These are phyloP conservation scores for Colossoma macropomum DNA, from an alignment of 2,113 vertebrate species.

Conservation along the genomic window DNA sequence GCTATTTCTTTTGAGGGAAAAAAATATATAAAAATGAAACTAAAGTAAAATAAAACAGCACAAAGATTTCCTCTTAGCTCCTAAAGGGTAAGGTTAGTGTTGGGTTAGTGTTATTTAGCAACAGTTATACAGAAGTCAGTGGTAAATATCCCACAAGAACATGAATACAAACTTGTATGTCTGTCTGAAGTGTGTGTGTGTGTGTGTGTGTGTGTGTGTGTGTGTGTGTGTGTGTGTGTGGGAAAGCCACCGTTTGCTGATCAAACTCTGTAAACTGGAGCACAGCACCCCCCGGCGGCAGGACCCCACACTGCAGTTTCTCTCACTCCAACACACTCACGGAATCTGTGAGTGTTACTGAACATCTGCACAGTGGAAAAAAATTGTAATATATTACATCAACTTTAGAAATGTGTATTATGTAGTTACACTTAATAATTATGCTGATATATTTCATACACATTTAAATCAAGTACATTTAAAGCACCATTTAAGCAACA, in stretches of 20 bases:
- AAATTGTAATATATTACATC: too few species aligned
- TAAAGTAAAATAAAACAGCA: too few species aligned
- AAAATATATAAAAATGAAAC: too few species aligned
- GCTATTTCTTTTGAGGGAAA: not conserved
- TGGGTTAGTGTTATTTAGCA: not conserved
- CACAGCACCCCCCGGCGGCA: constrained; percentile 90
- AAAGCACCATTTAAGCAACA: too few species aligned
- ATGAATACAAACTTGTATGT: not conserved
- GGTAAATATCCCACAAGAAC: not conserved
- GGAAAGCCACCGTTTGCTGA: not conserved
- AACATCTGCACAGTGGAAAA: not conserved
- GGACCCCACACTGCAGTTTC: not conserved
- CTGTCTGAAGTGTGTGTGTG: constrained; percentile 30
- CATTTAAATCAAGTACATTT: too few species aligned
- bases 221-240: constrained; percentile 3
- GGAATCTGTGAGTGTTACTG: not conserved
- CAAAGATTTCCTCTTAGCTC: too few species aligned
- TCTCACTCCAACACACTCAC: constrained; percentile 2
- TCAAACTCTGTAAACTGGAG: constrained; percentile 77
- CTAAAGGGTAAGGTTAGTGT: not conserved
- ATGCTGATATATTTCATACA: too few species aligned
- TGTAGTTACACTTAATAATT: too few species aligned
- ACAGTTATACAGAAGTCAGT: not conserved
- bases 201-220: constrained; percentile 32
- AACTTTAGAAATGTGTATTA: too few species aligned